Base-by-base conservation (phyloP, 2,797 vertebrate genomes). In the Manis pentadactyla region DNA sequence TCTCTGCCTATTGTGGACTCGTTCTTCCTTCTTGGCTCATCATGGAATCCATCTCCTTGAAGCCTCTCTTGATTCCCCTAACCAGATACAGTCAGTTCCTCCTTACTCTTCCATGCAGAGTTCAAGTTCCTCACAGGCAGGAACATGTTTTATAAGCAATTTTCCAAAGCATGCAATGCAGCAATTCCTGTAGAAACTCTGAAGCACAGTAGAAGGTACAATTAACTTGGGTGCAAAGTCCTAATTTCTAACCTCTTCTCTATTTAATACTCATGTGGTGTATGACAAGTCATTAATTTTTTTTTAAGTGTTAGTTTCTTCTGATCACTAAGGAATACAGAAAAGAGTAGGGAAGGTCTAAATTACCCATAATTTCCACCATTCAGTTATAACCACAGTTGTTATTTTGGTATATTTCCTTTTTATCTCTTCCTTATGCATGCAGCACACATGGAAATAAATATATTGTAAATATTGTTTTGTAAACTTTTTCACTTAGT, bases 101-200 rank as follows among this genome's bases (percentile, higher is more conserved):
- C 68, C 34, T 64, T 46, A 55, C 87, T 39, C 34, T 34, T 85
- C 84, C 4, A 3, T 21, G 81, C 46, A 49, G 89, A 87, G 78
- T 93, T 92, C 95, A 94, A 82, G 63, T 94, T 87, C 90, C 69
- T 74, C 53, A 78, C 90, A 81, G 84, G 97, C 59, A 61, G 87
- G 69, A 64, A 88, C 95, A 86, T 2, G 79, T 97, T 71, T 94
- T 91, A 79, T 4, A 91, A 73, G 83, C 68, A 86, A n/a, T 57
- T 87, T 79, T 42, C 86, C 87, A 77, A 74, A 74, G 61, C 7
- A 2, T 31, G n/a, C 63, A 93, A 59, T 8, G 46, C 13, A 79
- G 79, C 46, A 92, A 34, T 89, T 93, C 37, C 82, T 84, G 59
- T 25, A 85, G 82, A 96, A 86, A 91, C 73, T 90, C 83, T 11